A percentile compares a stretch with the other conserved stretches of the same genome.
Evolutionary conservation across 1,140 invertebrate genomes (phyloP).

Genomic region (Drosophila funebris): DNA sequence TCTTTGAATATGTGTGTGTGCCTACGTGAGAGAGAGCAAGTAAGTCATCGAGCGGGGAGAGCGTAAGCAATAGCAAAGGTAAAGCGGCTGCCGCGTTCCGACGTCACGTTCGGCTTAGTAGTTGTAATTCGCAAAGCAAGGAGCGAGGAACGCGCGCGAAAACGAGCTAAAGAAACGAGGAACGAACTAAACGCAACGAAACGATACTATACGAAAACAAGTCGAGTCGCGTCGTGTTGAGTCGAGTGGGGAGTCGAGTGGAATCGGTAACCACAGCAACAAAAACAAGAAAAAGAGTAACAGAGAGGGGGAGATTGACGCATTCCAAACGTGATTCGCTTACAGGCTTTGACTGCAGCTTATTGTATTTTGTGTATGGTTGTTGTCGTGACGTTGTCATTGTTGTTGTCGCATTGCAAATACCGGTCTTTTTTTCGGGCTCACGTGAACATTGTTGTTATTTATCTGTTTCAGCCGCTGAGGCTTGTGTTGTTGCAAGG

Average conservation of each 20-base stretch:
- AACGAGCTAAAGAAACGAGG: slow-evolving; percentile 38
- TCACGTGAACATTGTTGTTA: slow-evolving; percentile 56
- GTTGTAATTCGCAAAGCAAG: slow-evolving; percentile 78
- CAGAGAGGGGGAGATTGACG: slow-evolving; percentile 53
- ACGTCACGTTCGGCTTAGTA: slow-evolving; percentile 69
- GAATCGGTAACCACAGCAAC: slow-evolving; percentile 48
- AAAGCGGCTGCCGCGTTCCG: slow-evolving; percentile 45
- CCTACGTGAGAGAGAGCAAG: neutral
- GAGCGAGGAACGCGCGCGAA: slow-evolving; percentile 77
- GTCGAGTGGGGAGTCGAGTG: slow-evolving; percentile 28
- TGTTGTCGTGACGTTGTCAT: slow-evolving; percentile 27
- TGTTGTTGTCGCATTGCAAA: slow-evolving; percentile 48
- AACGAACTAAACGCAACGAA: slow-evolving; percentile 7
- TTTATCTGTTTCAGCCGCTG: neutral
- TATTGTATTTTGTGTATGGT: slow-evolving; percentile 15
- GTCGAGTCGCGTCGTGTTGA: neutral
- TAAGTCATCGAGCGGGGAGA: slow-evolving; percentile 24
- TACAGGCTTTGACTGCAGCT: slow-evolving; percentile 29
- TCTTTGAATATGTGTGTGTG: neutral
- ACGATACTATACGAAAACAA: neutral
- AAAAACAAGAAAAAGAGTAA: slow-evolving; percentile 27
- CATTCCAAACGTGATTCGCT: slow-evolving; percentile 64
- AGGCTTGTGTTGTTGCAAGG: slow-evolving; percentile 10
- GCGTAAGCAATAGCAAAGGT: slow-evolving; percentile 22
- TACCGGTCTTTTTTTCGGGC: slow-evolving; percentile 64